phyloP scores from a whole-genome alignment of 1,140 invertebrate species.

The Chironomus striatipennis region DNA sequence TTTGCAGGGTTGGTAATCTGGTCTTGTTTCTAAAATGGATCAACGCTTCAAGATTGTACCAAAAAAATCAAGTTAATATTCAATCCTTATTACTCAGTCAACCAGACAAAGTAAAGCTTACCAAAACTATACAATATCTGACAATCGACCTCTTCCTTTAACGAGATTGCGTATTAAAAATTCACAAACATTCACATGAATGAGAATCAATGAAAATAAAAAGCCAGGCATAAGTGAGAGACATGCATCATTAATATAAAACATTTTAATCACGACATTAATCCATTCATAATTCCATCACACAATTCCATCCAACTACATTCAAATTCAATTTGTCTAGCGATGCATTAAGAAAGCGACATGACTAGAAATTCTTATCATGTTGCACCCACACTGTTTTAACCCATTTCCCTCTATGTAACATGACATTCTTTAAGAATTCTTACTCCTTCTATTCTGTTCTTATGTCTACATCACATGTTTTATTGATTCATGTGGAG shows the following conservation, averaged over 20 bases:
- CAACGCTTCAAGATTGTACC: too few relatives aligned
- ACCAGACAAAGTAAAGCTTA: too few relatives aligned
- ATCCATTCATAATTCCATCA: conserved; percentile 12
- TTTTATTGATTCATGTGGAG: background rate
- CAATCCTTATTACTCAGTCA: too few relatives aligned
- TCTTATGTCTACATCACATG: background rate
- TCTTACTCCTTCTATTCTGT: background rate
- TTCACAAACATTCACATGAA: too few relatives aligned
- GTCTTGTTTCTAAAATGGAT: too few relatives aligned
- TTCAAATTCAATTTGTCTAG: background rate
- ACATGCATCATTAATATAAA: background rate
- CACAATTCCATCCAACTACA: background rate
- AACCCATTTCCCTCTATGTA: background rate
- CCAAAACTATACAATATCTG: too few relatives aligned
- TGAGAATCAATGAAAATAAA: too few relatives aligned
- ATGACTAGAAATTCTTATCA: background rate
- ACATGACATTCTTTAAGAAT: background rate
- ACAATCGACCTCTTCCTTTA: too few relatives aligned
- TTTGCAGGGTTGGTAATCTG: too few relatives aligned
- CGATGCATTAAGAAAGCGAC: background rate
- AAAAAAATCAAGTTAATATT: too few relatives aligned
- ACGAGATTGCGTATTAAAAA: too few relatives aligned
- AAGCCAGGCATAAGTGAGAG: background rate
- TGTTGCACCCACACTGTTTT: background rate
- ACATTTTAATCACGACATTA: background rate